Conservation (phyloP, 2,888 invertebrate species). For the Spialia ferax region DNA sequence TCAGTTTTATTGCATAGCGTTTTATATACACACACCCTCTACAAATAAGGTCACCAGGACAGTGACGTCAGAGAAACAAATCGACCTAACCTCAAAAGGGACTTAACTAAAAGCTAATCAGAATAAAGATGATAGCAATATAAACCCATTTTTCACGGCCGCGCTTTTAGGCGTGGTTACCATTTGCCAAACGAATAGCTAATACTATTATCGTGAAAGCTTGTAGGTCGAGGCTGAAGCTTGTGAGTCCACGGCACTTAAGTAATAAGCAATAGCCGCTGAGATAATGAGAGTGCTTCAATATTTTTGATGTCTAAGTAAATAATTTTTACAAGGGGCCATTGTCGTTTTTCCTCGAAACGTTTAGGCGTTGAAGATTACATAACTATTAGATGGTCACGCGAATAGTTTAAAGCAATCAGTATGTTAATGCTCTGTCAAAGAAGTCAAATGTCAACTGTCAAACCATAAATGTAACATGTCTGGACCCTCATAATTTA, state of each 20-base stretch:
- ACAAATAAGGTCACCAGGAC: not conserved
- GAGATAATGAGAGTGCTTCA: not conserved
- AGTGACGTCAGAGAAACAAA: too few species aligned
- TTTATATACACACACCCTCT: too few species aligned
- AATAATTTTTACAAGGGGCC: not conserved
- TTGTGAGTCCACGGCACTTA: constrained; percentile 35
- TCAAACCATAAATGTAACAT: too few species aligned
- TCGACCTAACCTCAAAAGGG: not conserved
- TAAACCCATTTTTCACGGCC: constrained; percentile 25
- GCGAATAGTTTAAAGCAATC: too few species aligned
- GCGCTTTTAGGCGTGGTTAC: constrained; percentile 50
- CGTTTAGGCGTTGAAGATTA: not conserved
- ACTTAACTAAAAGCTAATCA: constrained; percentile 21
- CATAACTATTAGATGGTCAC: too few species aligned
- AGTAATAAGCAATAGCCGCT: not conserved
- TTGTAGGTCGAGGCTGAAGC: constrained; percentile 61
- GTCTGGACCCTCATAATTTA: too few species aligned
- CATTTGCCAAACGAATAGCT: constrained; percentile 57
- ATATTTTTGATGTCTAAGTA: not conserved
- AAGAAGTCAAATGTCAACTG: too few species aligned
- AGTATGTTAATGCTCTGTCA: too few species aligned
- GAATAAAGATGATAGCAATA: constrained; percentile 21
- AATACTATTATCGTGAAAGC: constrained; percentile 74
- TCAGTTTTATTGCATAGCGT: too few species aligned
- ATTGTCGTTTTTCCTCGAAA: not conserved